Percentiles rank a stretch among this genome's conserved stretches.
Conservation (phyloP, 1,140 invertebrate genomes). For the Heliothis subflexa region DNA sequence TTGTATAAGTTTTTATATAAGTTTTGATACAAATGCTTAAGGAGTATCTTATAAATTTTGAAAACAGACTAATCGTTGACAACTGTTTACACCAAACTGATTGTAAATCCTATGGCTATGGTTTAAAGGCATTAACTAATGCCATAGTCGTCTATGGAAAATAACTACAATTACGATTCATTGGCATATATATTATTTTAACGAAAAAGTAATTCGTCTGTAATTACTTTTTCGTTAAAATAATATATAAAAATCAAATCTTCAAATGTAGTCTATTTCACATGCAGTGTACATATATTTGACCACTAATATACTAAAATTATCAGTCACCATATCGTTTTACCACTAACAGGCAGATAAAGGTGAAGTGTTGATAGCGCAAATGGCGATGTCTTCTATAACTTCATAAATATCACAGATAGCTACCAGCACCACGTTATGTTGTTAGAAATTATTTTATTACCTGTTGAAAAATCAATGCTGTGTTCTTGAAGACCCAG, state of each 20-base stretch:
- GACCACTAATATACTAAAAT: neutral
- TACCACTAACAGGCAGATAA: constrained; percentile 24
- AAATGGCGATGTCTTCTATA: constrained; percentile 30
- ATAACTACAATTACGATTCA: too few species aligned
- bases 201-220: too few species aligned
- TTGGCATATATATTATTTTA: too few species aligned
- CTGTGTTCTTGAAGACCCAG: neutral
- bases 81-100: neutral
- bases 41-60: neutral
- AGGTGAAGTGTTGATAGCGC: constrained; percentile 31
- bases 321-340: constrained; percentile 37
- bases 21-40: neutral
- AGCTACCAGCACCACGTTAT: neutral
- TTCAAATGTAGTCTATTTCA: neutral
- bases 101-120: too few species aligned
- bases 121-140: too few species aligned
- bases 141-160: too few species aligned
- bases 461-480: constrained; percentile 31
- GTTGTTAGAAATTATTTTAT: constrained; percentile 32
- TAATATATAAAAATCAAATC: too few species aligned
- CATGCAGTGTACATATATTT: neutral
- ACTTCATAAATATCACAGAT: constrained; percentile 29
- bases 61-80: neutral
- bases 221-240: too few species aligned
- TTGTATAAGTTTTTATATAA: neutral